Evolutionary conservation across 2,113 vertebrate genomes (phyloP).

Genomic region (Solea senegalensis): DNA sequence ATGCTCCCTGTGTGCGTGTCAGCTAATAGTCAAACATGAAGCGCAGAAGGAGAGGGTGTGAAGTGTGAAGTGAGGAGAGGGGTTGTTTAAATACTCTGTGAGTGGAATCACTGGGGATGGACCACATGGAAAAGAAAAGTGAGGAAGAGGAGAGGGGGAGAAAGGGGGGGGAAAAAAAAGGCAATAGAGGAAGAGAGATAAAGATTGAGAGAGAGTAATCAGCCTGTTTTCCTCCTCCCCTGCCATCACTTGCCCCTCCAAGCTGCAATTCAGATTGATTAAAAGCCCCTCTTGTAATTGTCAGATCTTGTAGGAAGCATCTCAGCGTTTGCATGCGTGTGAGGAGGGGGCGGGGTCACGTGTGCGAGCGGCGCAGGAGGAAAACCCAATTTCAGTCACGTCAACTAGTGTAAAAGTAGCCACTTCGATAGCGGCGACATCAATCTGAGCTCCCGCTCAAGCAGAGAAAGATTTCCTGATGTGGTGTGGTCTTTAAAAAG

Average conservation of each 20-base stretch:
- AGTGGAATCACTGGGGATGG: slow-evolving; percentile 53
- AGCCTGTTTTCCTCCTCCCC: slow-evolving; percentile 60
- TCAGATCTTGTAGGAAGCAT: slow-evolving; percentile 72
- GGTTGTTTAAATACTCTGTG: slow-evolving; percentile 68
- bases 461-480: slow-evolving; percentile 54
- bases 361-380: slow-evolving; percentile 33
- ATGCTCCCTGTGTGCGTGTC: slow-evolving; percentile 88
- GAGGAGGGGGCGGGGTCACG: slow-evolving; percentile 17
- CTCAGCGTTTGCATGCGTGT: slow-evolving; percentile 39
- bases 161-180: slow-evolving; percentile 7
- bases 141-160: slow-evolving; percentile 17
- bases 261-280: slow-evolving; percentile 77
- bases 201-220: slow-evolving; percentile 73
- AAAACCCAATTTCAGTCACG: slow-evolving; percentile 70
- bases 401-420: slow-evolving; percentile 61
- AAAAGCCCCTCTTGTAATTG: slow-evolving; percentile 80
- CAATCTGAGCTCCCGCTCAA: slow-evolving; percentile 62
- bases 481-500: slow-evolving; percentile 52
- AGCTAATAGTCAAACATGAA: slow-evolving; percentile 88
- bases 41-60: slow-evolving; percentile 69
- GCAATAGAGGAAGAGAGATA: slow-evolving; percentile 52
- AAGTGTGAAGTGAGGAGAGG: slow-evolving; percentile 62
- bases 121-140: slow-evolving; percentile 41
- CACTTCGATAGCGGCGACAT: slow-evolving; percentile 65
- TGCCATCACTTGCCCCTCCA: slow-evolving; percentile 61